phyloP scores from a whole-genome alignment of 2,113 vertebrate genomes.

The Rhinoptilus africanus region DNA sequence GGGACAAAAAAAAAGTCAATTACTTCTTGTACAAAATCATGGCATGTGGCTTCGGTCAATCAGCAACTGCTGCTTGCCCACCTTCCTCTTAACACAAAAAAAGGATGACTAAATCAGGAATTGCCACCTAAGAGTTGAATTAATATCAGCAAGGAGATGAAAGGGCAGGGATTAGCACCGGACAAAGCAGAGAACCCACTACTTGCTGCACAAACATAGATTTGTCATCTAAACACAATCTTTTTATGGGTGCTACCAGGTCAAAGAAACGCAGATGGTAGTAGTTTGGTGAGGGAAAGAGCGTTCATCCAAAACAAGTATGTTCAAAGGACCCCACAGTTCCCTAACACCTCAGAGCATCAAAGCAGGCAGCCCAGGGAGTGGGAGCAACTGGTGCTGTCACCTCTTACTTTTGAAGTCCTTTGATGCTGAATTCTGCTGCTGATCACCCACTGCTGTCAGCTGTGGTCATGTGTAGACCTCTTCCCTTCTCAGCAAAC shows the following conservation, averaged over 20 bases:
- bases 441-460: background rate
- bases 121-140: background rate
- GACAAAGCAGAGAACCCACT: background rate
- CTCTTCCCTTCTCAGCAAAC: background rate
- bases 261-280: background rate
- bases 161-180: background rate
- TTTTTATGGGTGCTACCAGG: background rate
- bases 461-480: background rate
- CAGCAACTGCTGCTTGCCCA: background rate
- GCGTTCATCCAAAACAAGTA: background rate
- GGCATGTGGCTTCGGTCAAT: background rate
- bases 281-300: background rate
- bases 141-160: background rate
- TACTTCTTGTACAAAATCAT: background rate
- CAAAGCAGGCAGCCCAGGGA: background rate
- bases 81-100: background rate
- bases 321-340: background rate
- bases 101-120: background rate
- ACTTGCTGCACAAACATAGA: background rate
- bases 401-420: background rate
- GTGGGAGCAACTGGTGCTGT: background rate
- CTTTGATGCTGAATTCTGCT: background rate
- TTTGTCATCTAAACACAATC: background rate
- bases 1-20: background rate
- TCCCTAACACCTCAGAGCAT: background rate